These are phyloP conservation scores for Mionectes macconnelli DNA, from an alignment of 2,113 vertebrate genomes.

Conservation along the genomic window DNA sequence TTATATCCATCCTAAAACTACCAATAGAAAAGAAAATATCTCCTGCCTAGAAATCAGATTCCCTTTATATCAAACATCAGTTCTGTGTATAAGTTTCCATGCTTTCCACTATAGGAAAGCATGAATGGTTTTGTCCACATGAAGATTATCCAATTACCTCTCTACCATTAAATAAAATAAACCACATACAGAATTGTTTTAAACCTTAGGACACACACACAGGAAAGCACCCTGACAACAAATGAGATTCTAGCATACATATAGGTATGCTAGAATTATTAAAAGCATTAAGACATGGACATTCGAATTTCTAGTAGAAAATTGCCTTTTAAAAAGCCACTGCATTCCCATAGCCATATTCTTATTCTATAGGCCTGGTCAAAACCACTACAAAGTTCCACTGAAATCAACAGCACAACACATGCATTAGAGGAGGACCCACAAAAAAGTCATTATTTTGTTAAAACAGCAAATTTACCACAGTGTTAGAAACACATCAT, in stretches of 20 bases:
- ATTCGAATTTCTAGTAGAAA: background rate
- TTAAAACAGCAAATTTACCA: background rate
- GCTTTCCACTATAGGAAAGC: background rate
- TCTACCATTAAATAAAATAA: background rate
- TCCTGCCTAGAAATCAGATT: background rate
- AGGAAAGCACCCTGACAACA: background rate
- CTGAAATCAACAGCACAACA: background rate
- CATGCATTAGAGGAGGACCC: background rate
- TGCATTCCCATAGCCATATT: background rate
- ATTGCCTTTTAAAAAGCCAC: background rate
- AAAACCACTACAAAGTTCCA: background rate
- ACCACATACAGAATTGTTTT: background rate
- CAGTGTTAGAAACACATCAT: background rate
- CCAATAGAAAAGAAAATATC: background rate
- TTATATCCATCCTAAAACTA: background rate
- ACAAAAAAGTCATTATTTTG: background rate
- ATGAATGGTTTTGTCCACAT: background rate
- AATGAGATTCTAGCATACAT: background rate
- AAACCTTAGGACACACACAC: background rate
- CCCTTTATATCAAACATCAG: background rate
- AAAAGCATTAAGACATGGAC: background rate
- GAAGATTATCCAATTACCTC: background rate
- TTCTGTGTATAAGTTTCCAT: background rate
- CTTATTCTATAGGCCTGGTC: background rate
- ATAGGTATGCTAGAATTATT: too few relatives aligned